Conservation (phyloP, 2,888 invertebrate species). For the Hirudinaria manillensis region DNA sequence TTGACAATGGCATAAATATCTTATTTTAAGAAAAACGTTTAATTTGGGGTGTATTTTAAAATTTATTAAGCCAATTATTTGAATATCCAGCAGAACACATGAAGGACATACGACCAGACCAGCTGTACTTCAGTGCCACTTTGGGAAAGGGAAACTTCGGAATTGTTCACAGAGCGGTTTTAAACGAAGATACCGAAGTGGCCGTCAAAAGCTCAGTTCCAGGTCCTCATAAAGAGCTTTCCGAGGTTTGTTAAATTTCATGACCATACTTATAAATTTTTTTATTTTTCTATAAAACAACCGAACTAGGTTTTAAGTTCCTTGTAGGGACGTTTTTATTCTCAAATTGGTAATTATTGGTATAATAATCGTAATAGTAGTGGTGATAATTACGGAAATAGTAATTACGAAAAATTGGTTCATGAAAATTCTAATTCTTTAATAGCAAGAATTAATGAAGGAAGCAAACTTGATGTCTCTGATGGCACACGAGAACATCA, state of each 20-base stretch:
- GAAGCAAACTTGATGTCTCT: conserved; percentile 13
- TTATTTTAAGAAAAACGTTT: no score
- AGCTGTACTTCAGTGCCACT: background rate
- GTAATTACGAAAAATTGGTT: no score
- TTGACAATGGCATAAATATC: no score
- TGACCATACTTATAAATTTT: background rate
- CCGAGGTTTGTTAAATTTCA: background rate
- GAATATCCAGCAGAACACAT: background rate
- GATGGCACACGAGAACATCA: conserved; percentile 12
- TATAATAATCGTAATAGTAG: background rate
- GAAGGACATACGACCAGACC: background rate
- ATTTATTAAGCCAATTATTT: no score
- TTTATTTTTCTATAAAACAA: background rate
- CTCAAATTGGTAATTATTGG: background rate
- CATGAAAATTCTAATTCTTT: background rate
- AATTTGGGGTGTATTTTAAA: no score
- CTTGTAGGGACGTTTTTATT: background rate
- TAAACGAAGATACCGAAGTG: background rate
- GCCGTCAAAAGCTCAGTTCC: background rate
- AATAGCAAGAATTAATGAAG: conserved; percentile 9
- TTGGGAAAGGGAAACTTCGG: background rate
- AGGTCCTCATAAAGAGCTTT: background rate
- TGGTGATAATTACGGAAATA: background rate
- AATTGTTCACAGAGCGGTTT: background rate
- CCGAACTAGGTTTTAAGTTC: background rate